phyloP scores from a whole-genome alignment of 2,113 vertebrate species.

The human region DNA sequence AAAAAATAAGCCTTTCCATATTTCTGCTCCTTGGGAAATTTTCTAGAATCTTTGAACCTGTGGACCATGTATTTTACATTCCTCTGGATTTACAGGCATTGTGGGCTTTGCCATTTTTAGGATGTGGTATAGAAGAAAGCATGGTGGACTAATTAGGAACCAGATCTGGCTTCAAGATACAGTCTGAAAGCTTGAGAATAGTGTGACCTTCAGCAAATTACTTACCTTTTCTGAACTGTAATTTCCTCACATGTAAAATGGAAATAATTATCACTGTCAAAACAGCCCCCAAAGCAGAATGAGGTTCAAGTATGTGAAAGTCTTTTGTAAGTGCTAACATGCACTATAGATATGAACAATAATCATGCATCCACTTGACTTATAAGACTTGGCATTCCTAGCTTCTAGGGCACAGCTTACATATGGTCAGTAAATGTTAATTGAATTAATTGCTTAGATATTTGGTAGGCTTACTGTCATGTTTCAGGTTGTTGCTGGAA shows the following conservation, averaged over 20 bases:
- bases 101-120: not conserved
- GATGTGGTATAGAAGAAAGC: not conserved
- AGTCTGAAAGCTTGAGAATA: not conserved
- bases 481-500: not conserved
- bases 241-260: not conserved
- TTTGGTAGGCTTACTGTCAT: not conserved
- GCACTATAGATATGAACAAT: not conserved
- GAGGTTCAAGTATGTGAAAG: not conserved
- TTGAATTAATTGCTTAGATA: not conserved
- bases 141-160: not conserved
- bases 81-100: not conserved
- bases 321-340: not conserved
- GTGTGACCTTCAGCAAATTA: constrained; percentile 6
- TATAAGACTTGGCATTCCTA: not conserved
- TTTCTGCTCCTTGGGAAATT: not conserved
- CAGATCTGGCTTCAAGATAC: not conserved
- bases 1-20: not conserved
- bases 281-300: not conserved
- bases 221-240: not conserved
- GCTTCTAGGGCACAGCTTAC: not conserved
- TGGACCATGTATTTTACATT: not conserved
- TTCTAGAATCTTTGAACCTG: not conserved
- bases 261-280: constrained; percentile 35
- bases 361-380: not conserved
- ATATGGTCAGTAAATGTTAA: not conserved